Evolutionary conservation across 2,888 invertebrate species (phyloP).

Genomic region (Rhabditoides inermis): DNA sequence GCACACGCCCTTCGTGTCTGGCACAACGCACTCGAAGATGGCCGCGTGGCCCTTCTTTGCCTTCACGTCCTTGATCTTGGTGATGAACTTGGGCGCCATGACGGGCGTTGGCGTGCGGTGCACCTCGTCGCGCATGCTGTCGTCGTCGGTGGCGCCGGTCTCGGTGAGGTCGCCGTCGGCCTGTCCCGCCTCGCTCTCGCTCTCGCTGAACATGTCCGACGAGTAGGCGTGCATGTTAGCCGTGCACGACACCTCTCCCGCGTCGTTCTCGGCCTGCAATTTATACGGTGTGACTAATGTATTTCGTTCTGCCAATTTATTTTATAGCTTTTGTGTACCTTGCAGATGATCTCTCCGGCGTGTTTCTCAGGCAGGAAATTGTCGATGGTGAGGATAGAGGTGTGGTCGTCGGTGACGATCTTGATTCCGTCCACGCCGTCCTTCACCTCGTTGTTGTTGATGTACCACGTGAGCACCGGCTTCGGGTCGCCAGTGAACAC

Average conservation of each 20-base stretch:
- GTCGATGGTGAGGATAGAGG: constrained; percentile 70
- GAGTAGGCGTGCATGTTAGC: constrained; percentile 51
- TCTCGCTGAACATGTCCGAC: constrained; percentile 48
- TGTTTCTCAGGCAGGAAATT: constrained; percentile 47
- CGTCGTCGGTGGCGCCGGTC: constrained; percentile 27
- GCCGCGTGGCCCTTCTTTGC: constrained; percentile 49
- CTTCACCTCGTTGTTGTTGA: constrained; percentile 66
- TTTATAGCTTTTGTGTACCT: constrained; percentile 8
- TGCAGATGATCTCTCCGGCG: constrained; percentile 53
- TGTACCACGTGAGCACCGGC: constrained; percentile 58
- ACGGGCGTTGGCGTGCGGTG: constrained; percentile 50
- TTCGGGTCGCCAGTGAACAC: constrained; percentile 52
- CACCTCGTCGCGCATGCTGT: constrained; percentile 36
- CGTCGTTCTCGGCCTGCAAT: constrained; percentile 50
- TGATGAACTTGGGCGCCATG: constrained; percentile 52
- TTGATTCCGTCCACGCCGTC: constrained; percentile 64
- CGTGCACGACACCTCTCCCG: constrained; percentile 53
- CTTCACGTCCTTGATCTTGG: constrained; percentile 48
- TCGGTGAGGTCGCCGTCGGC: constrained; percentile 39
- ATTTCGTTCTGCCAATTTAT: too few relatives aligned
- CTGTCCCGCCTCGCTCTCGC: constrained; percentile 43
- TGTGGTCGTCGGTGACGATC: constrained; percentile 68
- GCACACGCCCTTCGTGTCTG: constrained; percentile 51
- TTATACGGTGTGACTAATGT: not conserved
- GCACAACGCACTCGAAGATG: constrained; percentile 52